A percentile compares a stretch with the other conserved stretches of the same genome.
Conservation (phyloP, 2,888 invertebrate species). For the Rapana venosa region DNA sequence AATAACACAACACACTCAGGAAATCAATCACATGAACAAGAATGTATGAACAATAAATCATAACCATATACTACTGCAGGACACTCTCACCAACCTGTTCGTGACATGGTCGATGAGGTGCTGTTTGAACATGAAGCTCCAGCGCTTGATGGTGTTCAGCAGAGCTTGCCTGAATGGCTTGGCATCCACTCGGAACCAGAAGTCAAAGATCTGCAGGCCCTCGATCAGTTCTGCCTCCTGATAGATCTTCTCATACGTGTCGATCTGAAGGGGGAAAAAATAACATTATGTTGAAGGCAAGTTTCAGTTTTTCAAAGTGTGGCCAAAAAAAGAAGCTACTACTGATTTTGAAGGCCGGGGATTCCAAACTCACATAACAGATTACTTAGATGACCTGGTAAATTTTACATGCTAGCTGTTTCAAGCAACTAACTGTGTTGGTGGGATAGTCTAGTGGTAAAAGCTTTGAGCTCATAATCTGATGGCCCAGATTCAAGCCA, state of each 20-base stretch:
- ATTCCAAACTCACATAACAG: too few species aligned
- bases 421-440: too few species aligned
- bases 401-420: too few species aligned
- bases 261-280: slow-evolving; percentile 83
- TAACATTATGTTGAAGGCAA: background rate
- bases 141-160: slow-evolving; percentile 92
- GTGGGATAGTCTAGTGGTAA: too few species aligned
- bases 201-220: slow-evolving; percentile 88
- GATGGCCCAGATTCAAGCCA: too few species aligned
- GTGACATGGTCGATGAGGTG: slow-evolving; percentile 93
- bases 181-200: slow-evolving; percentile 94
- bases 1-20: background rate
- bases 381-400: too few species aligned
- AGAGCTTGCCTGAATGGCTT: slow-evolving; percentile 93
- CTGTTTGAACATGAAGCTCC: slow-evolving; percentile 97
- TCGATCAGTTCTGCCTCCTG: slow-evolving; percentile 92
- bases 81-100: slow-evolving; percentile 81
- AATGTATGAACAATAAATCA: too few species aligned
- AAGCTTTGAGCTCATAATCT: too few species aligned
- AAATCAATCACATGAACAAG: background rate
- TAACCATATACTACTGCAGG: background rate
- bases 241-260: slow-evolving; percentile 92
- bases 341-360: too few species aligned
- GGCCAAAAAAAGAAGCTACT: background rate
- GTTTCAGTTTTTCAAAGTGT: background rate